Base-by-base conservation (phyloP, 2,113 vertebrate genomes). In the Centrocercus urophasianus region DNA sequence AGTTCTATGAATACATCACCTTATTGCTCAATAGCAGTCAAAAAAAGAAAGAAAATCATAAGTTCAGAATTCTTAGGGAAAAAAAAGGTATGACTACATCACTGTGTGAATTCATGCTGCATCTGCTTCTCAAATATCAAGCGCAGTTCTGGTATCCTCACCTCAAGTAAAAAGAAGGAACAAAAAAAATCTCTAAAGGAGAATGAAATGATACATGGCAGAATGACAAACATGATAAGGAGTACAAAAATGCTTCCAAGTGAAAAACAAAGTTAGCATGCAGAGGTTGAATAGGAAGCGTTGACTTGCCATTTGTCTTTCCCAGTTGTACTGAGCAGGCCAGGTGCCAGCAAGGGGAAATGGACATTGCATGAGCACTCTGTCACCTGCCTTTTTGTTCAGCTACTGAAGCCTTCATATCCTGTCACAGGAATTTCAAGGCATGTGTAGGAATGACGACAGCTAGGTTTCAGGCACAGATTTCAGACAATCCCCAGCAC, bases 1-100 rank as follows among this genome's bases (percentile, higher is more conserved):
- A 61, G 47, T 69, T 87, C 91, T 81, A 82, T 56, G 70, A 95
- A 95, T 91, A 64, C 22, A 78, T 90, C 84, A 78, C 91, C 66
- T 67, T 83, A 28, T 22, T 71, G 86, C 84, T 90, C 89, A 82
- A 72, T 2, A 65, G 69, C 72, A 86, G 63, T 34, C 56, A 76
- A 57, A 85, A 57, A 64, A 69, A 30, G 43, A 48, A 57, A 28
- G 47, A 38, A 72, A 13, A 24, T 9, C 48, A 52, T 6, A 50
- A 66, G 34, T 75, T 71, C 40, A 6, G 25, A n/a, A 77, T 34
- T 56, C 38, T 84, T 43, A 30, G 57, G 73, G 73, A 40, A 71
- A 45, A 45, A 54, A 54, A 30, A 76, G 77, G 60, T 13, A 32
- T 20, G 38, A 50, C 57, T 73, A 34, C 60, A 60, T 28, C 64